Base-by-base conservation (phyloP, 2,113 vertebrate genomes). In the Myrmecophaga tridactyla region DNA sequence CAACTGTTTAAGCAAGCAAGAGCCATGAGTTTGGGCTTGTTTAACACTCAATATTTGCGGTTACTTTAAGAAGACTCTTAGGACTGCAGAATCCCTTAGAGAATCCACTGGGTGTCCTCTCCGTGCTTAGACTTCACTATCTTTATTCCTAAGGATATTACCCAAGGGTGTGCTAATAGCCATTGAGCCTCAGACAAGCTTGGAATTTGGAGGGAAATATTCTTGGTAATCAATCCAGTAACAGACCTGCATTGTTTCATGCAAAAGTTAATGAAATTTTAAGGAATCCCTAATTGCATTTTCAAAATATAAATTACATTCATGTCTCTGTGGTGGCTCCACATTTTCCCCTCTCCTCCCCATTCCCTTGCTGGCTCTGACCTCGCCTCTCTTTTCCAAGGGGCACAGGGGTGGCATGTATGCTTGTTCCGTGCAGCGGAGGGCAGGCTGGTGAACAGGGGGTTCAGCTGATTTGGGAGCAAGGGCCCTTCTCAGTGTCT, bases 271-370 rank as follows among this genome's bases (percentile, higher is more conserved):
- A 90, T 91, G 58, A 84, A 43, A 48, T 92, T 81, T n/a, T n/a
- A n/a, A n/a, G n/a, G 34, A 72, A 85, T 90, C 93, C 94, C 80
- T 84, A 70, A 65, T 60, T 80, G 25, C 63, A 10, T 93, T 94
- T 96, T 82, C 43, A 89, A 88, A 82, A 56, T 53, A 67, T 89
- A 81, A 83, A 36, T 25, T 70, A 48, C 27, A 39, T 86, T 78
- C 41, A n/a, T 86, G 31, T 92, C 90, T 90, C 86, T 43, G 1
- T 39, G 41, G 62, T 23, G 51, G 77, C 62, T 67, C 86, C 25
- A 10, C 18, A 6, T 36, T 63, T 25, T 18, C 36, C 25, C 48
- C 8, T 41, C 12, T 39, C 39, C 17, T 73, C 36, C 46, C 81
- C 36, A 15, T 67, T 58, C 39, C 65, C 51, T 53, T 20, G 9